Conservation (phyloP, 2,888 invertebrate genomes). For the Gonocerus acuteangulatus region DNA sequence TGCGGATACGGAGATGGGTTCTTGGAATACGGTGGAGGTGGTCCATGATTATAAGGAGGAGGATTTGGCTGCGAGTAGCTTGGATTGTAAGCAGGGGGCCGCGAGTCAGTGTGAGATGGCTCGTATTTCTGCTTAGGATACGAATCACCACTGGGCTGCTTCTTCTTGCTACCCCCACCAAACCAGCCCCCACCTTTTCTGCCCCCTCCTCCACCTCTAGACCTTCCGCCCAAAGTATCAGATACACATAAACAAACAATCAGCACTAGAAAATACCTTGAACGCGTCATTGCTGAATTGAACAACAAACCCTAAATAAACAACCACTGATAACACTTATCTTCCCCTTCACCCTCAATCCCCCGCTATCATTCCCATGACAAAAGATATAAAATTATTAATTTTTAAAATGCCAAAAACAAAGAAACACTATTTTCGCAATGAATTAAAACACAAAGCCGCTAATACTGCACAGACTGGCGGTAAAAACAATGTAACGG, state of each 20-base stretch:
- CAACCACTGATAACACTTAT: no score
- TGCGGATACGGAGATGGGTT: conserved; percentile 5
- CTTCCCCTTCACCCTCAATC: no score
- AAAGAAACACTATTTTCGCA: no score
- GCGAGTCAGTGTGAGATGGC: not conserved
- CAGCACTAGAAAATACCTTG: no score
- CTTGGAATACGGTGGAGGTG: conserved; percentile 17
- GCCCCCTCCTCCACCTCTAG: not conserved
- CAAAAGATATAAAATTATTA: no score
- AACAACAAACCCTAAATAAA: no score
- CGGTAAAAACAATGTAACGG: no score
- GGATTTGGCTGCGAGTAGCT: not conserved
- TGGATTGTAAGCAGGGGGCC: conserved; percentile 7
- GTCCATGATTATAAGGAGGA: not conserved
- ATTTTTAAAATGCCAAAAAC: no score
- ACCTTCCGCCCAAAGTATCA: not conserved
- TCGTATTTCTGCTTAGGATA: not conserved
- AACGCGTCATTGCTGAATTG: no score
- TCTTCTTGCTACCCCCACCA: not conserved
- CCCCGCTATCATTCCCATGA: no score
- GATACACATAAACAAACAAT: not conserved
- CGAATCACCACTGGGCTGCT: not conserved
- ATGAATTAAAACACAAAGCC: no score
- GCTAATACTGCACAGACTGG: no score
- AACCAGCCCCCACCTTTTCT: not conserved